phyloP scores from a whole-genome alignment of 1,140 invertebrate species.

The Brachionus angularis region DNA sequence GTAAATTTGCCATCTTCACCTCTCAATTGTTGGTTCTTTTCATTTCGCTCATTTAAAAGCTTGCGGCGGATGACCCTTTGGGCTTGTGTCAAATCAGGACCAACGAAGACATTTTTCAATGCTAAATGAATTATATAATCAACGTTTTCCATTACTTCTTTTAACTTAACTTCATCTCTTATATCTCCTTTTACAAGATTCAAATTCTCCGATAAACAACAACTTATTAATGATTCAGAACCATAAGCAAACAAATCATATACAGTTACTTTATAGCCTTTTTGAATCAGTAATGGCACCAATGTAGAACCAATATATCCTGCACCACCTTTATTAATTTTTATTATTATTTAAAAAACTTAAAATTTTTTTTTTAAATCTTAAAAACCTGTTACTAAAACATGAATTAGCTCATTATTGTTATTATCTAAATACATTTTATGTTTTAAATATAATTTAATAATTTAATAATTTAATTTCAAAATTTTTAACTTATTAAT shows the following conservation, averaged over 20 bases:
- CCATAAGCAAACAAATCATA: conserved; percentile 49
- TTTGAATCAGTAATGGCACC: conserved; percentile 47
- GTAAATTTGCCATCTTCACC: too few species aligned
- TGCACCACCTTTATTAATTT: conserved; percentile 47
- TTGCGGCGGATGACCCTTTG: too few species aligned
- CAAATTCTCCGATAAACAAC: conserved; percentile 42
- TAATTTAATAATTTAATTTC: too few species aligned
- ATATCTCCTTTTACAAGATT: conserved; percentile 48
- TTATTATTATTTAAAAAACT: background rate
- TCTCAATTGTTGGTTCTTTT: too few species aligned
- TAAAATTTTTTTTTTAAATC: background rate
- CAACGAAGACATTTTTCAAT: too few species aligned
- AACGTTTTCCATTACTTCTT: conserved; percentile 44
- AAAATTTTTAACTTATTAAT: too few species aligned
- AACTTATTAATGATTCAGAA: conserved; percentile 46
- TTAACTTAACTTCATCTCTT: conserved; percentile 42
- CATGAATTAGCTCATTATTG: background rate
- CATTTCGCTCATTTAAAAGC: too few species aligned
- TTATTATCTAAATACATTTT: conserved; percentile 8
- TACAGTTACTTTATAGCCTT: conserved; percentile 48
- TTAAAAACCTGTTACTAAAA: conserved; percentile 3
- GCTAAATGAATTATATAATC: conserved; percentile 49
- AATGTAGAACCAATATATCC: conserved; percentile 50
- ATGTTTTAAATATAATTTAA: too few species aligned
- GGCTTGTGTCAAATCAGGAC: too few species aligned